phyloP scores from a whole-genome alignment of 2,797 vertebrate genomes.

The Morus bassanus region DNA sequence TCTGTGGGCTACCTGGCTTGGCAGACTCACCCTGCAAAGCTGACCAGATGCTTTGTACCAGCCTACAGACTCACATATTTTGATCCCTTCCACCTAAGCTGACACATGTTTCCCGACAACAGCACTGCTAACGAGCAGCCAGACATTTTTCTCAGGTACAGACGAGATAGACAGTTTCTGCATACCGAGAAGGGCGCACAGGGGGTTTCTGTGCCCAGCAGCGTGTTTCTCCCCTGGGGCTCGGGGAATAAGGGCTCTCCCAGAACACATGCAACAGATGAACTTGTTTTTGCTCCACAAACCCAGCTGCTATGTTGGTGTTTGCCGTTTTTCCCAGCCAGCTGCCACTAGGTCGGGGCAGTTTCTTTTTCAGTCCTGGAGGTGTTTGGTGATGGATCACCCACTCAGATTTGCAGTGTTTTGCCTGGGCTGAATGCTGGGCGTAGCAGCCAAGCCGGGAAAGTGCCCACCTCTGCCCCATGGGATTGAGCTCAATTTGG shows the following conservation, averaged over 20 bases:
- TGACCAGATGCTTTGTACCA: background rate
- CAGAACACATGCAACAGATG: background rate
- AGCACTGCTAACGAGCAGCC: background rate
- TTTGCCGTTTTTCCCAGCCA: background rate
- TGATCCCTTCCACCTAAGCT: background rate
- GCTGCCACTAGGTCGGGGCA: background rate
- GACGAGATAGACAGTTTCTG: background rate
- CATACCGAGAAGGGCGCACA: background rate
- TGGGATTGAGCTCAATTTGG: rapidly evolving
- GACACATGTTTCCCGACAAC: background rate
- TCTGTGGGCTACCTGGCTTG: background rate
- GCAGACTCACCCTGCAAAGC: background rate
- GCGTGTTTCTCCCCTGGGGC: background rate
- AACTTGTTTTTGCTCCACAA: background rate
- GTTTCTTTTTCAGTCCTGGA: background rate
- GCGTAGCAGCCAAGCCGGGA: background rate
- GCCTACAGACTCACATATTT: rapidly evolving
- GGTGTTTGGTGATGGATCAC: background rate
- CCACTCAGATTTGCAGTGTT: background rate
- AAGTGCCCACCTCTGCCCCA: background rate
- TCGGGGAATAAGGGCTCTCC: background rate
- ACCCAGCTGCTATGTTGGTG: background rate
- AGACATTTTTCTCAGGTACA: rapidly evolving
- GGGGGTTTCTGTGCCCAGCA: background rate
- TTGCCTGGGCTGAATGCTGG: background rate